Percentiles rank a stretch among this genome's conserved stretches.
These are phyloP conservation scores for Anolis apletophallus DNA, from an alignment of 2,797 vertebrate species.

Conservation along the genomic window DNA sequence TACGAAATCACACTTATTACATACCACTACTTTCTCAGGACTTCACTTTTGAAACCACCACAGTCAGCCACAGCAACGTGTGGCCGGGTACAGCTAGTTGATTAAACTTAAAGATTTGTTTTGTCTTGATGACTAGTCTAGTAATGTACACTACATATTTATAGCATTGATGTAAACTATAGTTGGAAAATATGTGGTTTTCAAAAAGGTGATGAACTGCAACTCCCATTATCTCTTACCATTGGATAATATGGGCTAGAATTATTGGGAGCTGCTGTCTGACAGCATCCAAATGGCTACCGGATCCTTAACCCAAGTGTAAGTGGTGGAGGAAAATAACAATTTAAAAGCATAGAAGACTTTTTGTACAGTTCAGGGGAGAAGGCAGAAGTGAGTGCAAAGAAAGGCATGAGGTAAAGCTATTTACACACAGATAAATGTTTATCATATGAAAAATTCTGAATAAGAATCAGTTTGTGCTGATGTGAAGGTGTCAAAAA, in stretches of 20 bases:
- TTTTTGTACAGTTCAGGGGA: not conserved
- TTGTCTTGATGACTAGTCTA: not conserved
- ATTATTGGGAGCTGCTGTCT: too few relatives aligned
- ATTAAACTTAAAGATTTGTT: too few relatives aligned
- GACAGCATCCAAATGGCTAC: not conserved
- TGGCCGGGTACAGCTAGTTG: too few relatives aligned
- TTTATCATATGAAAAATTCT: not conserved
- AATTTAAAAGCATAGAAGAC: not conserved
- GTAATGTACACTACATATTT: not conserved
- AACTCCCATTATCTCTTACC: too few relatives aligned
- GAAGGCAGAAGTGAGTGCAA: not conserved
- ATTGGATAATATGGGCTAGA: too few relatives aligned
- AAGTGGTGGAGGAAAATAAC: conserved; percentile 1
- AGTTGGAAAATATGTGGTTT: not conserved
- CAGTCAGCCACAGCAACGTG: too few relatives aligned
- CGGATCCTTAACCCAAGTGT: not conserved
- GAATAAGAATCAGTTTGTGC: too few relatives aligned
- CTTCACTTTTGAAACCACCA: too few relatives aligned
- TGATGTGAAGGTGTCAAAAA: not conserved
- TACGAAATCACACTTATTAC: too few relatives aligned
- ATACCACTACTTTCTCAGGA: too few relatives aligned
- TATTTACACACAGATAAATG: not conserved
- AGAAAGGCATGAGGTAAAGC: not conserved
- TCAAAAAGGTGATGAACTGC: too few relatives aligned
- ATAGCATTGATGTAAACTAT: not conserved